phyloP scores from a whole-genome alignment of 2,113 vertebrate species.

The Aphelocoma coerulescens region DNA sequence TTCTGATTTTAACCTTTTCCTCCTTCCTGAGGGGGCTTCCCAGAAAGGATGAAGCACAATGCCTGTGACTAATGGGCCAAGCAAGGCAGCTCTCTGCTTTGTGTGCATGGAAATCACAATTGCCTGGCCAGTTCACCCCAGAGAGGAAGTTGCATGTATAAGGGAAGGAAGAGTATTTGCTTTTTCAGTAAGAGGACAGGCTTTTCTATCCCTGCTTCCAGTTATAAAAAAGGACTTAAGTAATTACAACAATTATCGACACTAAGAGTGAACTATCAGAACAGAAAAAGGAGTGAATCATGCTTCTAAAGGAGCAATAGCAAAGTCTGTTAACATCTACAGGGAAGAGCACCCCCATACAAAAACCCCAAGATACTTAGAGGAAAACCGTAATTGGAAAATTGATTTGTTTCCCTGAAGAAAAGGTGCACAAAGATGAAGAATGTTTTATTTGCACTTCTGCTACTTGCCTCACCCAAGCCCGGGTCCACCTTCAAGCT shows the following conservation, averaged over 20 bases:
- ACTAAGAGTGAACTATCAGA: not conserved
- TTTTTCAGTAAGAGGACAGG: constrained; percentile 22
- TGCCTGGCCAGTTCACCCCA: not conserved
- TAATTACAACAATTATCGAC: not conserved
- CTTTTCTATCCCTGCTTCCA: constrained; percentile 10
- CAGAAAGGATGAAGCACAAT: constrained; percentile 58
- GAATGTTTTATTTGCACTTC: not conserved
- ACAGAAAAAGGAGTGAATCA: constrained; percentile 5
- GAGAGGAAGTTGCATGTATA: constrained; percentile 53
- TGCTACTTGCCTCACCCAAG: not conserved
- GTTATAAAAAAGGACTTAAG: not conserved
- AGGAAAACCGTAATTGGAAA: not conserved
- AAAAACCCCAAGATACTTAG: not conserved
- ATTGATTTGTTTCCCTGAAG: not conserved
- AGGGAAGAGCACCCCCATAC: not conserved
- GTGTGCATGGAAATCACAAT: constrained; percentile 41
- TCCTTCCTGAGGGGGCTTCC: constrained; percentile 70
- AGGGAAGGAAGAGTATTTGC: not conserved
- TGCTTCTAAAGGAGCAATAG: not conserved
- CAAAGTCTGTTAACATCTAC: not conserved
- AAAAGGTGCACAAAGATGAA: not conserved
- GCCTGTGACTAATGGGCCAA: constrained; percentile 55
- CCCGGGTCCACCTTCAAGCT: not conserved
- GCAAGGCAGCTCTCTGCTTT: not conserved
- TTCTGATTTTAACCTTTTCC: constrained; percentile 57